Conservation (phyloP, 2,888 invertebrate genomes). For the Drosophila demipolita region DNA sequence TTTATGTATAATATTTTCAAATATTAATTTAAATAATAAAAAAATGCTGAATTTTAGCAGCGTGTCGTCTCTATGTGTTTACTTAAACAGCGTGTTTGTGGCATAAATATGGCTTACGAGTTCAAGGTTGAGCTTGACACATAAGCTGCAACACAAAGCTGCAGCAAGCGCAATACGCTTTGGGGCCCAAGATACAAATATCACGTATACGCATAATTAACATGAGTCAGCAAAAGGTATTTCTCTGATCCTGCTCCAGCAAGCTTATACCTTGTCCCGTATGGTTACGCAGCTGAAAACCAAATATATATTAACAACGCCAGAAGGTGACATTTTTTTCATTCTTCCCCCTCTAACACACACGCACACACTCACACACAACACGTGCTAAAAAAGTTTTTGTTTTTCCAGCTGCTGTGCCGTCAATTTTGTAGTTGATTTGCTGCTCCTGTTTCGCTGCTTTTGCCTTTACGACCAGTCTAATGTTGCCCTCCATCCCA, state of each 20-base stretch:
- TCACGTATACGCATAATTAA: conserved; percentile 76
- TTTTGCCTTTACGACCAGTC: conserved; percentile 64
- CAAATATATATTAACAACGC: conserved; percentile 55
- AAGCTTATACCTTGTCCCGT: conserved; percentile 17
- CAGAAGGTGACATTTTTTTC: conserved; percentile 70
- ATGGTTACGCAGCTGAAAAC: conserved; percentile 26
- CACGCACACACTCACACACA: conserved; percentile 4
- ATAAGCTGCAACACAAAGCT: conserved; percentile 36
- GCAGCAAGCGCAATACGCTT: conserved; percentile 47
- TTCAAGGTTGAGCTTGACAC: conserved; percentile 52
- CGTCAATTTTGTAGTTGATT: conserved; percentile 64
- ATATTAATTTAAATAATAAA: neutral
- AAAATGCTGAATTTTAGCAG: neutral
- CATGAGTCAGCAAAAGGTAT: conserved; percentile 30
- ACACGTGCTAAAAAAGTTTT: conserved; percentile 54
- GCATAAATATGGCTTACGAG: conserved; percentile 63
- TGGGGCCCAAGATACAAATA: conserved; percentile 26
- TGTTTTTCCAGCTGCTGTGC: conserved; percentile 32
- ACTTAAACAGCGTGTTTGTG: conserved; percentile 25
- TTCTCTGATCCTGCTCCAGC: conserved; percentile 15
- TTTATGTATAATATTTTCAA: neutral
- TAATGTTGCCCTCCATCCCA: conserved; percentile 37
- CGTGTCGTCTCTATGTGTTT: neutral
- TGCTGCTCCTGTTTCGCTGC: conserved; percentile 54
- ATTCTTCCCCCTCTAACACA: neutral